phyloP scores from a whole-genome alignment of 2,113 vertebrate genomes.

The Syngnathoides biaculeatus region DNA sequence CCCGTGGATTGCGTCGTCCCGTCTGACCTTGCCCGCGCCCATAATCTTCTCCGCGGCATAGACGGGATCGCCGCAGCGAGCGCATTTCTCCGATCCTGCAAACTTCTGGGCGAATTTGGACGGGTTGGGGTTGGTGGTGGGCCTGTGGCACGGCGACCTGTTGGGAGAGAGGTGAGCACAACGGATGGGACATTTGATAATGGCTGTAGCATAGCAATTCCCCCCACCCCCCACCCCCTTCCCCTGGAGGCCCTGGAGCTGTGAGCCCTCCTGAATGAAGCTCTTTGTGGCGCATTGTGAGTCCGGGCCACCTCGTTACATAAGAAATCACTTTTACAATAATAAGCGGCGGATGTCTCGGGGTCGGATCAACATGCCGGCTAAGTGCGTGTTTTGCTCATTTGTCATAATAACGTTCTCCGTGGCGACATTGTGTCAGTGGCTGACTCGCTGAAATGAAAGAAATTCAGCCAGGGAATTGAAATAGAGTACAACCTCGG shows the following conservation, averaged over 20 bases:
- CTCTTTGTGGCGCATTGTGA: slow-evolving; percentile 55
- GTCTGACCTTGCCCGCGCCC: slow-evolving; percentile 89
- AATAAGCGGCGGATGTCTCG: slow-evolving; percentile 34
- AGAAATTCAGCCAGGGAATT: neutral
- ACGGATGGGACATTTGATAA: neutral
- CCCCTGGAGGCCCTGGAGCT: too few species aligned
- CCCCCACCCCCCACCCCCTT: too few species aligned
- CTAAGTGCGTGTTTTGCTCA: neutral
- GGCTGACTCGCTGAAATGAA: neutral
- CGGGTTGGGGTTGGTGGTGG: slow-evolving; percentile 86
- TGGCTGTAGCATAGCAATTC: neutral
- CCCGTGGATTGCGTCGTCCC: neutral
- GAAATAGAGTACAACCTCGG: too few species aligned
- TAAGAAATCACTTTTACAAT: slow-evolving; percentile 60
- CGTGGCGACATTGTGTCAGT: neutral
- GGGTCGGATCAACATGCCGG: neutral
- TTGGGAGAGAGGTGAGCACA: neutral
- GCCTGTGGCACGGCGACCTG: slow-evolving; percentile 76
- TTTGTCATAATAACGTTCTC: neutral
- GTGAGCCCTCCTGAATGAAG: slow-evolving; percentile 55
- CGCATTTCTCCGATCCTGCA: slow-evolving; percentile 87
- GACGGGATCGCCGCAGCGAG: slow-evolving; percentile 86
- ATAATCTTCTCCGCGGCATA: slow-evolving; percentile 93
- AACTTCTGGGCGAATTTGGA: slow-evolving; percentile 95
- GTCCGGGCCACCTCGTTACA: slow-evolving; percentile 40